Conservation (phyloP, 1,140 invertebrate species). For the Anastrepha obliqua region DNA sequence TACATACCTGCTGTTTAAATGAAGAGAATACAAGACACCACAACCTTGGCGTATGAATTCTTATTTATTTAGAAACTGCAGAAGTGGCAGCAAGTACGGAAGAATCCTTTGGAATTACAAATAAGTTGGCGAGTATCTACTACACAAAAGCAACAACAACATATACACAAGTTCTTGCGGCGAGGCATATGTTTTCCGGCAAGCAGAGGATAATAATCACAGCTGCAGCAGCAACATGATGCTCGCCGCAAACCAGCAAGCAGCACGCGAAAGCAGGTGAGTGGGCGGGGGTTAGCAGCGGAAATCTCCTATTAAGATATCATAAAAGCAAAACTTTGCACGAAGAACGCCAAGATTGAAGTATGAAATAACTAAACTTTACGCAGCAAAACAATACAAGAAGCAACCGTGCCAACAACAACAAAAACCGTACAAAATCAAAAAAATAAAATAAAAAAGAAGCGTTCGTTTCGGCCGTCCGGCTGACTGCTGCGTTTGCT, state of each 20-base stretch:
- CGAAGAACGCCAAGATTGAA: slow-evolving; percentile 27
- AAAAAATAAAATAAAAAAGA: background rate
- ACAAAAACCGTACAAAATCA: background rate
- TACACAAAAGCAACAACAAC: slow-evolving; percentile 4
- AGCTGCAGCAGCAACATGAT: slow-evolving; percentile 34
- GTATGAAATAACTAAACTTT: slow-evolving; percentile 37
- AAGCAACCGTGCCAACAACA: slow-evolving; percentile 22
- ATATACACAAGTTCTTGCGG: background rate
- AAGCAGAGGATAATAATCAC: slow-evolving; percentile 52
- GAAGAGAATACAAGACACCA: background rate
- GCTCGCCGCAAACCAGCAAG: slow-evolving; percentile 19
- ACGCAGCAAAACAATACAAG: background rate
- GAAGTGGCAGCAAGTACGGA: background rate
- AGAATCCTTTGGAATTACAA: slow-evolving; percentile 48
- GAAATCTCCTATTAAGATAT: slow-evolving; percentile 54
- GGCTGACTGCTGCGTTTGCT: background rate
- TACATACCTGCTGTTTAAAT: background rate
- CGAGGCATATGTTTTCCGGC: slow-evolving; percentile 12
- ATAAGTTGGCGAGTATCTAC: slow-evolving; percentile 10
- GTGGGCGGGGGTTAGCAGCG: background rate
- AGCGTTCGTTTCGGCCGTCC: background rate
- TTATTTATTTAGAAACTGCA: slow-evolving; percentile 28
- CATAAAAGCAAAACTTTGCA: slow-evolving; percentile 44
- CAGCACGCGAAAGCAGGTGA: background rate
- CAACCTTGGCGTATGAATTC: slow-evolving; percentile 23